phyloP scores from a whole-genome alignment of 2,113 vertebrate genomes.

The Octodon degus region DNA sequence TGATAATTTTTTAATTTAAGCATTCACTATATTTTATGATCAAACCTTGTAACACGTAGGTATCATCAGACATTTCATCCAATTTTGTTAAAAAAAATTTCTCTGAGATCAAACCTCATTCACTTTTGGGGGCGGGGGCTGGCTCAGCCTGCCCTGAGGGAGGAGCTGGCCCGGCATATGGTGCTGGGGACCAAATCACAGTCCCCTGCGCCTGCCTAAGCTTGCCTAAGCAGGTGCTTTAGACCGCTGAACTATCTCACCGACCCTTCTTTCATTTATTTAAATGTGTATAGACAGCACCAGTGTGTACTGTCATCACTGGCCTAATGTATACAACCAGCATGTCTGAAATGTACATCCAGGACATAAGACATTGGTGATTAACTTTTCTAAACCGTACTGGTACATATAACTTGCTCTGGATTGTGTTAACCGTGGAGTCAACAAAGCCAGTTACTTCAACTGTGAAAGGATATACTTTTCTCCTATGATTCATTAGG shows the following conservation, averaged over 20 bases:
- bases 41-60: not conserved
- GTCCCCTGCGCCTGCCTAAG: too few relatives aligned
- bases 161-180: too few relatives aligned
- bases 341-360: not conserved
- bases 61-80: not conserved
- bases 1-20: not conserved
- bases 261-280: not conserved
- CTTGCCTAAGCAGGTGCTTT: too few relatives aligned
- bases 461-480: not conserved
- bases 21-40: not conserved
- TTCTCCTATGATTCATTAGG: constrained; percentile 15
- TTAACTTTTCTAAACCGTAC: constrained; percentile 38
- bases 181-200: too few relatives aligned
- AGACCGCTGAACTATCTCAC: too few relatives aligned
- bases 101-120: not conserved
- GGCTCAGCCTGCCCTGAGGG: too few relatives aligned
- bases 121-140: too few relatives aligned
- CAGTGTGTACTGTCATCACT: not conserved
- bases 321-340: not conserved
- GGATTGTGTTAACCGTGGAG: not conserved
- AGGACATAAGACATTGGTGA: constrained; percentile 18
- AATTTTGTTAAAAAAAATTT: not conserved
- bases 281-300: not conserved
- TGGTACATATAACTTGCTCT: not conserved
- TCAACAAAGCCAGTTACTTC: constrained; percentile 51